Base-by-base conservation (phyloP, 2,888 invertebrate genomes). In the Plusia festucae region DNA sequence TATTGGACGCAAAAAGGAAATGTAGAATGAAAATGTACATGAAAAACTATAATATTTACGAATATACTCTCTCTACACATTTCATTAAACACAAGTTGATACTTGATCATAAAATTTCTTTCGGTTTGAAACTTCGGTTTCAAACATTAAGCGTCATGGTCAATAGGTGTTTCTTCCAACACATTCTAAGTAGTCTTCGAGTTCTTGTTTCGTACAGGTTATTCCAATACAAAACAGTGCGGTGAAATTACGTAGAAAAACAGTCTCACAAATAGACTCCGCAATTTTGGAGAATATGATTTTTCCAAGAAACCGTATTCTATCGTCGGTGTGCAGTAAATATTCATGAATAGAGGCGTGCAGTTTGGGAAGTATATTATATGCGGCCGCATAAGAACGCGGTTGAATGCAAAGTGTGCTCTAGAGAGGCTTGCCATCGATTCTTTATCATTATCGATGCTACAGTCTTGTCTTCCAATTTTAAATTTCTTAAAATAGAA, bases 321-420 rank as follows among this genome's bases (percentile, higher is more conserved):
- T 78, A 79, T 78, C 65, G 76, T 65, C 67, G 76, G 68, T 79
- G 68, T 67, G 79, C 73, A 73, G 74, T 87, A 85, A 85, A 88
- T 88, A 88, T 88, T 86, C 87, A 88, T 88, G 87, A 86, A 84
- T 76, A 78, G 72, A 71, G 69, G 67, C 78, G 73, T 78, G 77
- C 81, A 78, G 83, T 82, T 85, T 77, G 69, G 74, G 65, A 72
- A 77, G 79, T 74, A 72, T 82, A 82, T 86, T 83, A 85, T 84
- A 82, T 83, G 72, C 79, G 78, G 75, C 82, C 78, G 82, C 73
- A 79, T 80, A 85, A 87, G 83, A 82, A 85, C 81, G 77, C 76
- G 76, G 85, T 74, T 84, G 88, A 83, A 87, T 85, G 86, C 83
- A 82, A 83, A 88, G 82, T 82, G 82, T 79, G 78, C 82, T 82